phyloP scores from a whole-genome alignment of 2,888 invertebrate genomes.

The Tortricodes alternella region DNA sequence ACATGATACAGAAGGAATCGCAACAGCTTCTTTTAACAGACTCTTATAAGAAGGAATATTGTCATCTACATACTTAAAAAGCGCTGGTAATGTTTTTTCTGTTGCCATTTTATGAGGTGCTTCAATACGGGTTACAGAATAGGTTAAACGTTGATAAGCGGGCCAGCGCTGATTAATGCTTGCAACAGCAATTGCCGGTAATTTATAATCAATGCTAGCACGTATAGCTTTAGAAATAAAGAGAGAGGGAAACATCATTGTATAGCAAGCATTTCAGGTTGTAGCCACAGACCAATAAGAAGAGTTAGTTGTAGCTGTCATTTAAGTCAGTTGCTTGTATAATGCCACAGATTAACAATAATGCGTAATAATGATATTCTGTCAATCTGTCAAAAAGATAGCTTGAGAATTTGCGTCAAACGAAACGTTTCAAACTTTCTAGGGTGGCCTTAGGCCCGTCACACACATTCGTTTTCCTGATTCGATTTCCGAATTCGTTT shows the following conservation, averaged over 20 bases:
- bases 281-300: constrained; percentile 7
- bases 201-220: constrained; percentile 49
- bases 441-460: no score
- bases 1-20: constrained; percentile 97
- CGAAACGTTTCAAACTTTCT: background rate
- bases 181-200: constrained; percentile 43
- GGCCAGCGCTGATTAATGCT: constrained; percentile 39
- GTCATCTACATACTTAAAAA: constrained; percentile 89
- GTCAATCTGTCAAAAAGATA: background rate
- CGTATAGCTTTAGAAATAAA: constrained; percentile 49
- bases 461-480: no score
- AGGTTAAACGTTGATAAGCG: constrained; percentile 37
- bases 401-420: background rate
- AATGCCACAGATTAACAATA: no score
- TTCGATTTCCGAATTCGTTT: no score
- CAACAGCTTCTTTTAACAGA: constrained; percentile 92
- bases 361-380: no score
- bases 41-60: constrained; percentile 90
- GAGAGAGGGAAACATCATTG: constrained; percentile 27
- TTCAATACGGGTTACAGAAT: constrained; percentile 49
- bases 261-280: background rate
- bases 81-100: constrained; percentile 61
- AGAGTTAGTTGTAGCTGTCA: no score
- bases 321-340: no score
- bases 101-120: constrained; percentile 60